Conservation (phyloP, 2,888 invertebrate species). For the Cactoblastis cactorum region DNA sequence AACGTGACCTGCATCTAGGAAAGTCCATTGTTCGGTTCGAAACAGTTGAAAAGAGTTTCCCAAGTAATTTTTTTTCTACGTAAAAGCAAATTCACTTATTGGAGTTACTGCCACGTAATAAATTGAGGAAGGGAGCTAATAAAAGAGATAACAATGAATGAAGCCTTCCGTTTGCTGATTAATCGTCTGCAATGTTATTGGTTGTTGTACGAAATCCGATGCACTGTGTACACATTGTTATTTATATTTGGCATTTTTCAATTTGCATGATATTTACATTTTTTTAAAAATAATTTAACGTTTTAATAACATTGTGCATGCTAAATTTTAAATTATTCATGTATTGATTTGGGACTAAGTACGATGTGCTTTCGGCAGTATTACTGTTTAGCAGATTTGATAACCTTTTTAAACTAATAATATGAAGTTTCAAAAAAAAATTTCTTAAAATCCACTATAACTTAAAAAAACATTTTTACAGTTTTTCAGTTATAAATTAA, state of each 20-base stretch:
- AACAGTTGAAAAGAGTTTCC: constrained; percentile 51
- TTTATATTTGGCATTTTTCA: background rate
- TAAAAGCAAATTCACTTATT: constrained; percentile 70
- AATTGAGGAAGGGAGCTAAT: constrained; percentile 55
- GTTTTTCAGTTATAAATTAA: no score
- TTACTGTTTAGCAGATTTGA: no score
- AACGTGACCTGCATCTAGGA: constrained; percentile 65
- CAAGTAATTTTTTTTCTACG: constrained; percentile 50
- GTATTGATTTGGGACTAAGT: no score
- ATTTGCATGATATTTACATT: no score
- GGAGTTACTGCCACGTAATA: constrained; percentile 60
- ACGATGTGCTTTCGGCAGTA: no score
- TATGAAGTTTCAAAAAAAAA: no score
- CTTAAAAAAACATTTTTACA: no score
- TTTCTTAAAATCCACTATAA: no score
- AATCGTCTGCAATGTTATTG: constrained; percentile 27
- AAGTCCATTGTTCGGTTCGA: constrained; percentile 65
- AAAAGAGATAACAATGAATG: constrained; percentile 52
- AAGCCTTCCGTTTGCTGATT: constrained; percentile 57
- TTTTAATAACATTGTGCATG: no score
- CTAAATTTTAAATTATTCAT: no score
- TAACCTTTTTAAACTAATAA: no score
- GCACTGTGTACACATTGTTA: background rate
- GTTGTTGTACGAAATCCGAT: background rate
- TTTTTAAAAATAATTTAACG: constrained; percentile 36